Conservation (phyloP, 2,888 invertebrate genomes). For the Lomographa bimaculata region DNA sequence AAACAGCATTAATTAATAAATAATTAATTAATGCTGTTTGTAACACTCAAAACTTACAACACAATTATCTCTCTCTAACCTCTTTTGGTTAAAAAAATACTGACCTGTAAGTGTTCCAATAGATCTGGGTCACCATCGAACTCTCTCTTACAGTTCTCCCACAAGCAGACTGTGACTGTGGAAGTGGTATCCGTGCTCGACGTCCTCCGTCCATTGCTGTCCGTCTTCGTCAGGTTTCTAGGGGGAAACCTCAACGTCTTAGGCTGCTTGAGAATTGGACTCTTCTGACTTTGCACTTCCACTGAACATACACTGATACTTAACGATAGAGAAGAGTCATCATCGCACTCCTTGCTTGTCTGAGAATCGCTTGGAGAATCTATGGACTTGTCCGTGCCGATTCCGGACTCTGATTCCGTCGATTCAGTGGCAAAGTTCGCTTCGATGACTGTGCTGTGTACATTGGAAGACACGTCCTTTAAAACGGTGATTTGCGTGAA, state of each 20-base stretch:
- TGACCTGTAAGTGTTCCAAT: conserved; percentile 93
- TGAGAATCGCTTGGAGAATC: conserved; percentile 77
- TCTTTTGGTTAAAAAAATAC: no score
- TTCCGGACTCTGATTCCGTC: conserved; percentile 74
- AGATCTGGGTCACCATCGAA: conserved; percentile 92
- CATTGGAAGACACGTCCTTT: conserved; percentile 73
- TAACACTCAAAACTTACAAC: no score
- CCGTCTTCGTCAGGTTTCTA: conserved; percentile 64
- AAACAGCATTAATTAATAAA: no score
- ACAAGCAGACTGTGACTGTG: conserved; percentile 86
- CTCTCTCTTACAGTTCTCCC: conserved; percentile 91
- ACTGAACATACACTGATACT: conserved; percentile 72
- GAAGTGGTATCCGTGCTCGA: conserved; percentile 73
- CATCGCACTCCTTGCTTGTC: conserved; percentile 76
- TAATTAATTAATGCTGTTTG: no score
- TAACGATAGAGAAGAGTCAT: conserved; percentile 72
- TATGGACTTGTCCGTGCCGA: conserved; percentile 76
- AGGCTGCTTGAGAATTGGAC: conserved; percentile 91
- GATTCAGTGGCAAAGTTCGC: conserved; percentile 69
- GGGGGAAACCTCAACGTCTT: conserved; percentile 92
- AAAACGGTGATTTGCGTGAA: conserved; percentile 77
- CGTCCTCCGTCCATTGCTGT: conserved; percentile 53
- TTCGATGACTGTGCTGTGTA: conserved; percentile 73
- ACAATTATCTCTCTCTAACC: no score
- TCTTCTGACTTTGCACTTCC: conserved; percentile 81